phyloP scores from a whole-genome alignment of 2,797 vertebrate genomes.

The Pseudocheirus occidentalis region DNA sequence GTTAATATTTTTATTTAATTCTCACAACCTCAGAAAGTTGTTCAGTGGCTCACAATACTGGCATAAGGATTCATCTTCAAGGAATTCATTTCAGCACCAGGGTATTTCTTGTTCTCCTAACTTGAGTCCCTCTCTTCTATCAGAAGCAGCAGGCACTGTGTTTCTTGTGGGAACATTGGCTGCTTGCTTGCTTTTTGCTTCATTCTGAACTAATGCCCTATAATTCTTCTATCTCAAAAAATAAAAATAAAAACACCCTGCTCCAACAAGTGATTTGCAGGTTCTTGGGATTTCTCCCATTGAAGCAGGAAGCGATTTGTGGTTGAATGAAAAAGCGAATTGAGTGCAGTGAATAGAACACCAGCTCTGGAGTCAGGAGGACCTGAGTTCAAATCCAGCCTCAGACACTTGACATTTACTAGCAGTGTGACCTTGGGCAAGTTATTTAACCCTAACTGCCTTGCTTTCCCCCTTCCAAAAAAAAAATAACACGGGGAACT shows the following conservation, averaged over 20 bases:
- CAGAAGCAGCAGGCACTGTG: neutral
- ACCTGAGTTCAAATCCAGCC: no score
- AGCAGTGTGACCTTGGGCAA: no score
- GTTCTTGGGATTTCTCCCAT: neutral
- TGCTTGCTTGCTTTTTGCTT: neutral
- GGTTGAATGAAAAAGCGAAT: neutral
- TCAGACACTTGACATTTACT: no score
- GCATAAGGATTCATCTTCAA: neutral
- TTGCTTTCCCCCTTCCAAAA: no score
- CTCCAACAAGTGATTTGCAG: neutral
- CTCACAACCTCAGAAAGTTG: no score
- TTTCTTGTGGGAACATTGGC: neutral
- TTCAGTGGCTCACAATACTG: neutral
- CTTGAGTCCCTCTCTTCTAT: neutral
- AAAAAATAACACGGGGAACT: no score
- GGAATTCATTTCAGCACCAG: neutral
- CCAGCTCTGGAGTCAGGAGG: no score
- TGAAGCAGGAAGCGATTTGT: conserved; percentile 17
- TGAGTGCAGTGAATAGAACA: no score
- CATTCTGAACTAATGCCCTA: neutral
- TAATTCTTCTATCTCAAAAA: neutral
- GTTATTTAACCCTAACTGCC: no score
- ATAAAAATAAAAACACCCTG: neutral
- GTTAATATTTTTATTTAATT: neutral
- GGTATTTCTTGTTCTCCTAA: neutral